A percentile compares a stretch with the other conserved stretches of the same genome.
phyloP scores from a whole-genome alignment of 1,140 invertebrate genomes.

The Drosophila athabasca region DNA sequence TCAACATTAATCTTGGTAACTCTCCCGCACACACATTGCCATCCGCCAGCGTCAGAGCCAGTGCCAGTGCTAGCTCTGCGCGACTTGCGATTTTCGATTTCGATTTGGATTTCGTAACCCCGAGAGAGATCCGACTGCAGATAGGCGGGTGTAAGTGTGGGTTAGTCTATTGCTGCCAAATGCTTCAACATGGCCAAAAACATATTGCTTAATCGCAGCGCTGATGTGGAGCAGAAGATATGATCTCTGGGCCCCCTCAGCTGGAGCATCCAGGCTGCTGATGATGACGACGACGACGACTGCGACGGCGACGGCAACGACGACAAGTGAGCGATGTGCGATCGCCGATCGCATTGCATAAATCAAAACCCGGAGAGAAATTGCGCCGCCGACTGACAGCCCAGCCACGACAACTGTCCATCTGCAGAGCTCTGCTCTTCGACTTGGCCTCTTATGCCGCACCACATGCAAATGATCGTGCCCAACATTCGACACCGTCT shows the following conservation, averaged over 20 bases:
- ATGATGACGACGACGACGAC: no score
- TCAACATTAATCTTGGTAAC: slow-evolving; percentile 83
- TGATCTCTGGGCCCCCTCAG: slow-evolving; percentile 21
- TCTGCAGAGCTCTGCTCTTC: slow-evolving; percentile 19
- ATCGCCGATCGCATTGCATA: slow-evolving; percentile 70
- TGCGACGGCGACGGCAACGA: neutral
- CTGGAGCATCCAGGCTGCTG: slow-evolving; percentile 13
- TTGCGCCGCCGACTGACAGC: slow-evolving; percentile 59
- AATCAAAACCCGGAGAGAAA: slow-evolving; percentile 74
- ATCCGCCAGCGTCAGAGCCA: slow-evolving; percentile 42
- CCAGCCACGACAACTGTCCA: slow-evolving; percentile 76
- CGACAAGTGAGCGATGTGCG: slow-evolving; percentile 70
- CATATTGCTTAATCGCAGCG: slow-evolving; percentile 72
- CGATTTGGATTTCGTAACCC: slow-evolving; percentile 51
- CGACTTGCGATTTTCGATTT: slow-evolving; percentile 43
- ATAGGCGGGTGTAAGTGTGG: slow-evolving; percentile 70
- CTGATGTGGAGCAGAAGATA: slow-evolving; percentile 62
- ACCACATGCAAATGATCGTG: slow-evolving; percentile 75
- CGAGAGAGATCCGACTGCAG: slow-evolving; percentile 30
- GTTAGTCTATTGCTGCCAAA: slow-evolving; percentile 40
- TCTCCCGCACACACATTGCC: slow-evolving; percentile 63
- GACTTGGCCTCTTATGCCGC: slow-evolving; percentile 52
- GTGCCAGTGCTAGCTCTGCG: slow-evolving; percentile 11
- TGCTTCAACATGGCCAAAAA: slow-evolving; percentile 44
- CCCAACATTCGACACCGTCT: slow-evolving; percentile 68